Base-by-base conservation (phyloP, 2,113 vertebrate species). In the Rhombomys opimus region DNA sequence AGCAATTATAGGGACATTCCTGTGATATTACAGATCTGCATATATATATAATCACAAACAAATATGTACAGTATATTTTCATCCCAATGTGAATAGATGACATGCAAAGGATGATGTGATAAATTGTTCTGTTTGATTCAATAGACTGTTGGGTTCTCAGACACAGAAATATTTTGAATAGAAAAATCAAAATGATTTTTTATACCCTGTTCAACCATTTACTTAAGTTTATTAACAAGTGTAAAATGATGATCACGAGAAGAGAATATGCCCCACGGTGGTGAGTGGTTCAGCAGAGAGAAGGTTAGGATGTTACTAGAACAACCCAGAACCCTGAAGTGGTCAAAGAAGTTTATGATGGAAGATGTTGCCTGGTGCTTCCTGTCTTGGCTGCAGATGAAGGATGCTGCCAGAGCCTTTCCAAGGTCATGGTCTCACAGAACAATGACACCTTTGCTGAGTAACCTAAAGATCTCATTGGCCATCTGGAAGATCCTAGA, bases 1-100 rank as follows among this genome's bases (percentile, higher is more conserved):
- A 9, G 9, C 7, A 67, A 15, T 23, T 87, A 27, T 27, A 15
- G 11, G 27, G 9, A 72, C 67, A 54, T 35, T 12, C 4, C 25
- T 38, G 4, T 61, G 30, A 52, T 27, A 2, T 5, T 17, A 30
- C 2, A 75, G 9, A 3, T 6, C 18, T 52, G 1, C 0, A 0
- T 30, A 15, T 73, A 8, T 1, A 1, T 41, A 17, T 7, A 8
- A 2, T 59, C 22, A 72, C 6, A 35, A 59, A 22, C 15, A 11
- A 1, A 32, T 22, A 46, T 32, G 3, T 1, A 72, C 8, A 46
- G 3, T 20, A 9, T 50, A 2, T 5, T 93, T 25, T 86, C 41
- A 9, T 22, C 14, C 7, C 23, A 10, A 4, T 85, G 0, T 67
- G 17, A 38, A 25, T 13, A 76, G 11, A 76, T 85, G 73, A 57